Evolutionary conservation across 2,888 invertebrate genomes (phyloP), one percentile per base, ranked within the genome.

Genomic region (Eurytoma californica): DNA sequence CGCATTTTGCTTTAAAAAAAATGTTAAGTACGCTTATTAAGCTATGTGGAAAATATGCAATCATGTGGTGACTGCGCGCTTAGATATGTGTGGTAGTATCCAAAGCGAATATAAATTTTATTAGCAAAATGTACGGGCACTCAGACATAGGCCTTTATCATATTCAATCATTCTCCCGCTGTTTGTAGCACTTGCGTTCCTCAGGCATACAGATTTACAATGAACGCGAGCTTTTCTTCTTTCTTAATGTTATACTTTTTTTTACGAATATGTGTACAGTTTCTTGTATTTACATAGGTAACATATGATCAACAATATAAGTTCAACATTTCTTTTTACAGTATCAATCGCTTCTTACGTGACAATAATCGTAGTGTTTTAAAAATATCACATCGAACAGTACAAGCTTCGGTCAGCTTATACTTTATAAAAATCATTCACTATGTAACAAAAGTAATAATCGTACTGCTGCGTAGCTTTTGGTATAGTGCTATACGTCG

Each of bases 381-480:
- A 47, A 66, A 80, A 80, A 78, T 78, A 81, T 81, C 75, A 78
- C 75, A 78, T 75, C 18, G n/a, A 75, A 30, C 51, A 24, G 39
- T 70, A 76, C 58, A 68, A 63, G 51, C 51, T 49, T 20, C 30
- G 60, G 53, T n/a, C 13, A 20, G 13, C 72, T 57, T 5, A 18
- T 65, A 70, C 53, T 66, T 16, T 55, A 49, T 77, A 69, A 76
- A 76, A 76, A n/a, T 74, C 28, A 49, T 51, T 68, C 49, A 58
- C 51, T 77, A 61, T n/a, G 47, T 74, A 77, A 77, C 70, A 80
- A 74, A 77, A 72, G 72, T 65, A 72, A 14, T 57, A 72, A 72
- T 61, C 28, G 51, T 61, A 67, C 66, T 72, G 51, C 57, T 55
- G 18, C 73, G n/a, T 63, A 80, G 49, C 69, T 76, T 75, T 80